Conservation (phyloP, 2,888 invertebrate species). For the Cryptophagus acutangulus region DNA sequence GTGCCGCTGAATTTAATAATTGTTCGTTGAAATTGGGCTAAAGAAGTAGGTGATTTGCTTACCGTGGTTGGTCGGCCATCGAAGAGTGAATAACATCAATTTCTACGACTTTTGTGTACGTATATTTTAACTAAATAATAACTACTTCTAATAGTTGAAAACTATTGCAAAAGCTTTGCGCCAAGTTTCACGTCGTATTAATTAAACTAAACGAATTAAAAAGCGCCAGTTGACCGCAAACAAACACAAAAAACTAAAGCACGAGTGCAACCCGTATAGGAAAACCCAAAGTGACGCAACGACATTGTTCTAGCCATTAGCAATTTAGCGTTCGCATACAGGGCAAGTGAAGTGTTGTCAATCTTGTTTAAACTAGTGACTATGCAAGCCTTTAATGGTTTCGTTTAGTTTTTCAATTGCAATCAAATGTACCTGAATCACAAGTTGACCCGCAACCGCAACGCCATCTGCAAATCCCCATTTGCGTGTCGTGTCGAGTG, state of each 20-base stretch:
- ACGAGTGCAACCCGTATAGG: slow-evolving; percentile 36
- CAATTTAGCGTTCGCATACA: background rate
- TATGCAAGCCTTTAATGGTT: slow-evolving; percentile 8
- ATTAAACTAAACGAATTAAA: slow-evolving; percentile 29
- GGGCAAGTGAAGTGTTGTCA: background rate
- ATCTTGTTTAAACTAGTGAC: slow-evolving; percentile 5
- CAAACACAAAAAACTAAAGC: slow-evolving; percentile 32
- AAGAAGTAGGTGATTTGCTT: slow-evolving; percentile 47
- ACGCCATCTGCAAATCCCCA: slow-evolving; percentile 43
- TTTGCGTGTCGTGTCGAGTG: slow-evolving; percentile 38
- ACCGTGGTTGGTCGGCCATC: slow-evolving; percentile 69
- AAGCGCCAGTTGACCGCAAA: slow-evolving; percentile 31
- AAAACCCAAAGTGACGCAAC: slow-evolving; percentile 44
- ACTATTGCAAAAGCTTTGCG: slow-evolving; percentile 28
- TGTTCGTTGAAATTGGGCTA: background rate
- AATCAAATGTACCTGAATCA: slow-evolving; percentile 45
- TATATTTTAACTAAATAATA: slow-evolving; percentile 39
- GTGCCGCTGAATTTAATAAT: slow-evolving; percentile 1
- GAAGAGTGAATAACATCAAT: slow-evolving; percentile 63
- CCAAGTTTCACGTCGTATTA: too few species aligned
- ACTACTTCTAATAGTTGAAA: slow-evolving; percentile 33
- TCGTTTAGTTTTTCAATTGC: slow-evolving; percentile 31
- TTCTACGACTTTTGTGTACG: slow-evolving; percentile 46
- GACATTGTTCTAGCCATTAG: background rate
- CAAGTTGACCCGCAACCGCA: slow-evolving; percentile 25